Evolutionary conservation across 2,797 vertebrate species (phyloP).

Genomic region (Otus scops): DNA sequence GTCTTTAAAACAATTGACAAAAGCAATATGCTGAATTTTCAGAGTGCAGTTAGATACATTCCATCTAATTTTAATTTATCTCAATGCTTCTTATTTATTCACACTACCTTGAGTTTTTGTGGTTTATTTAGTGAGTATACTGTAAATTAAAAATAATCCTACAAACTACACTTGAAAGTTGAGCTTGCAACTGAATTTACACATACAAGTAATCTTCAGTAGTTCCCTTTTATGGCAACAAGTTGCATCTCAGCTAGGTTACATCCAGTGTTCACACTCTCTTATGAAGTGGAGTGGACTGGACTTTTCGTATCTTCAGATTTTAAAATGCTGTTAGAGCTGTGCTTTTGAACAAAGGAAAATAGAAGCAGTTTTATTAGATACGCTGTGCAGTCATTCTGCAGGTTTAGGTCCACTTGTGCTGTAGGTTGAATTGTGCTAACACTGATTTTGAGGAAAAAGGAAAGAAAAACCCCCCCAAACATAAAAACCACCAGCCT

Average conservation of each 20-base stretch:
- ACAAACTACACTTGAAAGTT: background rate
- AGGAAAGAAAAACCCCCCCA: background rate
- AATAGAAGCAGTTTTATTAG: background rate
- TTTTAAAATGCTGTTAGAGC: background rate
- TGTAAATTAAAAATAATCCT: background rate
- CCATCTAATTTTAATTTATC: background rate
- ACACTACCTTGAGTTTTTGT: background rate
- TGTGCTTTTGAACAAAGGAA: background rate
- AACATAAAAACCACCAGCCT: background rate
- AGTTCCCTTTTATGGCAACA: background rate
- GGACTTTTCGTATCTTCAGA: background rate
- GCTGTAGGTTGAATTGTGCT: background rate
- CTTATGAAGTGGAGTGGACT: background rate
- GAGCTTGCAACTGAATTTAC: background rate
- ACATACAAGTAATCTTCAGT: background rate
- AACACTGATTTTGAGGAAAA: background rate
- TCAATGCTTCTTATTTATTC: background rate
- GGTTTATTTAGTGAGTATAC: background rate
- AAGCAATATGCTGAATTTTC: background rate
- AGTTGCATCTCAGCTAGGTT: background rate
- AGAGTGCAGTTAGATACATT: background rate
- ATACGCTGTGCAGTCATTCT: background rate
- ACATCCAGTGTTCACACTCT: background rate
- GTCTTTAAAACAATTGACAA: background rate
- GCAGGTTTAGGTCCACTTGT: background rate